phyloP scores from a whole-genome alignment of 2,888 invertebrate species.

The Ferdinandea cuprea region DNA sequence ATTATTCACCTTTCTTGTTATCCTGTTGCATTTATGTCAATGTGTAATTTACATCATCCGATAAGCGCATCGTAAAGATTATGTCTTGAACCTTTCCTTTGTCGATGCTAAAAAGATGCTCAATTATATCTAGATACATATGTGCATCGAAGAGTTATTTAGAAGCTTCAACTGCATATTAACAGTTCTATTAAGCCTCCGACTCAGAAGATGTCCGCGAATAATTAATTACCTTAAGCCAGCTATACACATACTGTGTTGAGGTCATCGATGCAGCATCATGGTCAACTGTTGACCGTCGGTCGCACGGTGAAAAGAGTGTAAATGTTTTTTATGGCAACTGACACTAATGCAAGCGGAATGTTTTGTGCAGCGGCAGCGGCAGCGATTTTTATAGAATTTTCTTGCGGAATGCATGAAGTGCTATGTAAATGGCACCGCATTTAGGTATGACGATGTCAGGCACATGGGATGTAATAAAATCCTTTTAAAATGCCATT shows the following conservation, averaged over 20 bases:
- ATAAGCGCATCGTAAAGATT: conserved; percentile 55
- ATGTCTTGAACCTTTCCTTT: conserved; percentile 20
- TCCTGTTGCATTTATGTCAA: neutral
- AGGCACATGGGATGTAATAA: conserved; percentile 12
- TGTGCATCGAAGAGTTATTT: conserved; percentile 45
- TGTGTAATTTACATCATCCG: neutral
- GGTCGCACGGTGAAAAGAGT: neutral
- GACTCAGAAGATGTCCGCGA: conserved; percentile 59
- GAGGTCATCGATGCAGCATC: conserved; percentile 15
- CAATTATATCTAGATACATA: conserved; percentile 50
- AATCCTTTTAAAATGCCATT: conserved; percentile 30
- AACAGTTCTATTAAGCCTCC: conserved; percentile 61
- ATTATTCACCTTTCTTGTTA: neutral
- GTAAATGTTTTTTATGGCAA: conserved; percentile 22
- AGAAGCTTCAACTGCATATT: conserved; percentile 25
- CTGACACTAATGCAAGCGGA: conserved; percentile 15
- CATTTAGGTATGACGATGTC: conserved; percentile 12
- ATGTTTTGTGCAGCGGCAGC: neutral
- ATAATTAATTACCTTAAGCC: conserved; percentile 62
- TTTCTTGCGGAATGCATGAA: neutral
- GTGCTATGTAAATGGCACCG: conserved; percentile 17
- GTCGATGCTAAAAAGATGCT: conserved; percentile 14
- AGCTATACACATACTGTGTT: neutral
- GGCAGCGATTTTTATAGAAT: neutral
- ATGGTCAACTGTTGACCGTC: conserved; percentile 11